Evolutionary conservation across 1,140 invertebrate genomes (phyloP), one percentile per base, ranked within the genome.

Genomic region (Pogonomyrmex barbatus): DNA sequence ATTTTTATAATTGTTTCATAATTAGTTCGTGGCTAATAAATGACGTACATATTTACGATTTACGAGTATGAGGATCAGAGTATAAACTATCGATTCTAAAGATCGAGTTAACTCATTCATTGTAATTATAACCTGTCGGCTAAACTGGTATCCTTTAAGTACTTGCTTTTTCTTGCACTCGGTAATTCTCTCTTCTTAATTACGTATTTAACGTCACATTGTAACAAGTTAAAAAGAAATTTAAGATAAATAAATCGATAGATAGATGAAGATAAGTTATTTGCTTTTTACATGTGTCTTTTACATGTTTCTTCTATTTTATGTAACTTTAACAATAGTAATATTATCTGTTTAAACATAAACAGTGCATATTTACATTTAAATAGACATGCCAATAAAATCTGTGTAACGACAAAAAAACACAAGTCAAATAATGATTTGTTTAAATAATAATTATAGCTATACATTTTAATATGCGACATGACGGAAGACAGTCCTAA

Each of bases 91-190:
- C 56, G 17, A 63, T 52, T 62, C n/a, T 56, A 54, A 67, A 14
- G 63, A 50, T 33, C 45, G 17, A 86, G 56, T 70, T 54, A 4
- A 63, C 45, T 54, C 24, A 62, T 45, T 24, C 24, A 63, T 50
- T 83, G n/a, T 87, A 83, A 87, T 84, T 50, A 87, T 33, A 84
- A 77, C 67, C 39, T 71, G 39, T 76, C 50, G 50, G 36, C 42
- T 45, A 52, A 60, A 71, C n/a, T 10, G 12, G 39, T 39, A 54
- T 9, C 0, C 45, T 62, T 79, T 79, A 39, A 14, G 3, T 62
- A 52, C 4, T 50, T 14, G n/a, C 33, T 52, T 62, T 75, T 86
- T 75, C 39, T 42, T 58, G 62, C 63, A 47, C 10, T n/a, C 45
- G 6, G 17, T 65, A 82, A 82, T 73, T 50, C 10, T 24, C 47